These are phyloP conservation scores for Sinhomidia bicolor DNA, from an alignment of 2,888 invertebrate species.

Conservation along the genomic window DNA sequence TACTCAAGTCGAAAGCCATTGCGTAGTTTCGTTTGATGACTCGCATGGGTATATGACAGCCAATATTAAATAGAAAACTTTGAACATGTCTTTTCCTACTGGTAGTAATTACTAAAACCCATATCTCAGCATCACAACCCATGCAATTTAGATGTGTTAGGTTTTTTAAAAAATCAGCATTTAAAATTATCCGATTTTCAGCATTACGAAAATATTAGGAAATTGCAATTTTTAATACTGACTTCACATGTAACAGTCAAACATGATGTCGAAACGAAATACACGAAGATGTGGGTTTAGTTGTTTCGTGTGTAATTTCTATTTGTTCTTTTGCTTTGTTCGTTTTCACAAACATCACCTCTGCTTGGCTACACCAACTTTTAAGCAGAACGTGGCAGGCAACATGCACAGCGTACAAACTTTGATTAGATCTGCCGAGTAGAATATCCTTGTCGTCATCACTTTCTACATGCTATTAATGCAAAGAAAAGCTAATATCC, in stretches of 20 bases:
- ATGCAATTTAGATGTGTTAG: too few relatives aligned
- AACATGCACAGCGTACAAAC: not conserved
- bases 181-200: too few relatives aligned
- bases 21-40: constrained; percentile 28
- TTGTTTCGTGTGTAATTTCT: too few relatives aligned
- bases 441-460: constrained; percentile 28
- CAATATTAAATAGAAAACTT: not conserved
- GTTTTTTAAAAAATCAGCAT: too few relatives aligned
- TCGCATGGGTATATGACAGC: constrained; percentile 34
- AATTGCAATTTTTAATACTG: too few relatives aligned
- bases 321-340: not conserved
- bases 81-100: not conserved
- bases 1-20: not conserved
- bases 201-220: too few relatives aligned
- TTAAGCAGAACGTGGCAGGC: not conserved
- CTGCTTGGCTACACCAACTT: not conserved
- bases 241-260: too few relatives aligned
- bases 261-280: too few relatives aligned
- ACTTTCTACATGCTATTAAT: not conserved
- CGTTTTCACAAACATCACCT: not conserved
- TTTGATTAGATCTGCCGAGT: constrained; percentile 39
- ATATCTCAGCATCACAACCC: too few relatives aligned
- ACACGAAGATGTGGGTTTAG: too few relatives aligned
- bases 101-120: too few relatives aligned
- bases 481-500: not conserved